Base-by-base conservation (phyloP, 2,797 vertebrate species). In the Ciconia nigra region DNA sequence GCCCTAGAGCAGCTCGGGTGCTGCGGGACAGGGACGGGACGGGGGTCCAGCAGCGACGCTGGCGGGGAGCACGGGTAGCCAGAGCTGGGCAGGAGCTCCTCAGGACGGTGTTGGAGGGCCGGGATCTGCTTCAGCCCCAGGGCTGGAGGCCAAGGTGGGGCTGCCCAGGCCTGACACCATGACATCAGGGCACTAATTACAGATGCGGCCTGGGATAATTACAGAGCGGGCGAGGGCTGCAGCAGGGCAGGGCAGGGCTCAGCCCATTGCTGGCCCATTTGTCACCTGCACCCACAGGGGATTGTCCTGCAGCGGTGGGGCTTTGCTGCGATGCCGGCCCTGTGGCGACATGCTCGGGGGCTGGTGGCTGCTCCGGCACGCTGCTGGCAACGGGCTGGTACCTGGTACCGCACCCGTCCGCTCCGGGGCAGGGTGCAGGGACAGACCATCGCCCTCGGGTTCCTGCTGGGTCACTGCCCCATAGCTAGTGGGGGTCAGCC, bases 111-210 rank as follows among this genome's bases (percentile, higher is more conserved):
- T 55, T 83, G 83, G 39, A 81, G 69, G 29, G 49, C 71, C 14
- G 13, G 63, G 62, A 72, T 76, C 82, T 91, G 61, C 70, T 71
- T 67, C 61, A 49, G 46, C n/a, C 26, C 39, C 0, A 3, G 26
- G 80, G 80, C 81, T 2, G 3, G 93, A 77, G 93, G 91, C 85
- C 51, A 52, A 88, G 92, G 83, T 82, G 94, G 94, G 86, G 80
- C 83, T 89, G 93, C 89, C 86, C 70, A 78, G 91, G 81, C 87
- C 87, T 93, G 90, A 91, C 91, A 90, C 86, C 77, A n/a, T 97
- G 90, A 97, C 93, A 93, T 93, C 92, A 95, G 83, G 95, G 73
- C 57, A 39, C 93, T 97, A 95, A 95, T 96, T 95, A 96, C 88
- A 94, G 88, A 88, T 94, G 69, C n/a, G 4, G 85, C 61, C 76